Evolutionary conservation across 1,140 invertebrate species (phyloP).

Genomic region (Drosophila littoralis): DNA sequence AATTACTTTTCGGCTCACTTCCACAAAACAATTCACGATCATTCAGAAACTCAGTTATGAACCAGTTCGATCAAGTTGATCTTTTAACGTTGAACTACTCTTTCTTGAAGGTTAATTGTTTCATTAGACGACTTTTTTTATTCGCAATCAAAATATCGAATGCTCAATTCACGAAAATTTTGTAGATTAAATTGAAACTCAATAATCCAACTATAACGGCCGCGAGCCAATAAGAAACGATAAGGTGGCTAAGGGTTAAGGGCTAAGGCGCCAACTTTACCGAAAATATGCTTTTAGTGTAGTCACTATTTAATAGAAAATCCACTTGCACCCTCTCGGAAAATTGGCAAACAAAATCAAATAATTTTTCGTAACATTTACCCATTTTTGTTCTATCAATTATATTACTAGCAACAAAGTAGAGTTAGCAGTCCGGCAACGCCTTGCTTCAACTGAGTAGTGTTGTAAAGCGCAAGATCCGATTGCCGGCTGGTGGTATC

Average conservation of each 20-base stretch:
- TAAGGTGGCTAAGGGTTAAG: too few relatives aligned
- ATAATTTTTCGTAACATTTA: neutral
- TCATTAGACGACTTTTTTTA: too few relatives aligned
- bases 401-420: too few relatives aligned
- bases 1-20: neutral
- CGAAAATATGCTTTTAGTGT: too few relatives aligned
- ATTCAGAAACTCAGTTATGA: neutral
- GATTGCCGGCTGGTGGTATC: conserved; percentile 4
- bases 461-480: conserved; percentile 1
- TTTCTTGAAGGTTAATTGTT: too few relatives aligned
- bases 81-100: too few relatives aligned
- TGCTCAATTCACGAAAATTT: neutral
- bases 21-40: neutral
- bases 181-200: neutral
- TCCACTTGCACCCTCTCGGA: neutral
- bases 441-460: neutral
- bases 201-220: neutral
- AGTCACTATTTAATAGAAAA: neutral
- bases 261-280: too few relatives aligned
- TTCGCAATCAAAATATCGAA: neutral
- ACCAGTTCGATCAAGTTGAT: conserved; percentile 1
- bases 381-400: too few relatives aligned
- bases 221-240: neutral
- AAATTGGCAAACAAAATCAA: neutral
- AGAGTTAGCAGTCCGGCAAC: conserved; percentile 8